Conservation (phyloP, 2,113 vertebrate species). For the Plecotus auritus region DNA sequence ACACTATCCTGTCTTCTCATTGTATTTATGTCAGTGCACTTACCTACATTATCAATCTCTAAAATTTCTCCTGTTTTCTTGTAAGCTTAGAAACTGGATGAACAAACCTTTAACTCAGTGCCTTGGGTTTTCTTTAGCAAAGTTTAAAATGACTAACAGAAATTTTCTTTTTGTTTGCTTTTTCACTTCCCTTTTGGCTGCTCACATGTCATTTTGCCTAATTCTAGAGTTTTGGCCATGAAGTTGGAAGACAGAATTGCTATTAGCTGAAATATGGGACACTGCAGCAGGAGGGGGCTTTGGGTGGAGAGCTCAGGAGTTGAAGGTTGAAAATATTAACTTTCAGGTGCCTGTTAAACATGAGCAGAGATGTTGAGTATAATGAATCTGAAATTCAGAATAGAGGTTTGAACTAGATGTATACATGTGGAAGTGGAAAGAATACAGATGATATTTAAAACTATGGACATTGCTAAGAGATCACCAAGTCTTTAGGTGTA, state of each 20-base stretch:
- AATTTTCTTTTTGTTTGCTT: not conserved
- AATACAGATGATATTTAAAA: not conserved
- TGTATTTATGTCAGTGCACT: not conserved
- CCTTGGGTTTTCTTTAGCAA: not conserved
- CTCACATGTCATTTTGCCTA: not conserved
- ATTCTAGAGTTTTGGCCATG: not conserved
- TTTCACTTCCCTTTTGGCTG: not conserved
- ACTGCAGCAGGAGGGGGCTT: not conserved
- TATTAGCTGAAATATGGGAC: not conserved
- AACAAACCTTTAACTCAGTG: not conserved
- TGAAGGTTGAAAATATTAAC: not conserved
- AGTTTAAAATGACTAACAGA: not conserved
- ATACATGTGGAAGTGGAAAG: not conserved
- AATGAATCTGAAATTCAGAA: not conserved
- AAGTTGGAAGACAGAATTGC: not conserved
- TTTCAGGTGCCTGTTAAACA: not conserved
- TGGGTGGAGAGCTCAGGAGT: not conserved
- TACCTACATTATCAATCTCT: not conserved
- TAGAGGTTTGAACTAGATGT: not conserved
- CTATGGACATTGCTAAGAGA: not conserved
- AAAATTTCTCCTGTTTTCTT: not conserved
- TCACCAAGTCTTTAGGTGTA: not conserved
- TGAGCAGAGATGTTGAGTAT: not conserved
- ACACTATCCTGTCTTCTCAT: rapidly evolving
- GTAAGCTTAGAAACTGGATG: not conserved